Conservation (phyloP, 2,888 invertebrate genomes). For the Liodrosophila aerea region DNA sequence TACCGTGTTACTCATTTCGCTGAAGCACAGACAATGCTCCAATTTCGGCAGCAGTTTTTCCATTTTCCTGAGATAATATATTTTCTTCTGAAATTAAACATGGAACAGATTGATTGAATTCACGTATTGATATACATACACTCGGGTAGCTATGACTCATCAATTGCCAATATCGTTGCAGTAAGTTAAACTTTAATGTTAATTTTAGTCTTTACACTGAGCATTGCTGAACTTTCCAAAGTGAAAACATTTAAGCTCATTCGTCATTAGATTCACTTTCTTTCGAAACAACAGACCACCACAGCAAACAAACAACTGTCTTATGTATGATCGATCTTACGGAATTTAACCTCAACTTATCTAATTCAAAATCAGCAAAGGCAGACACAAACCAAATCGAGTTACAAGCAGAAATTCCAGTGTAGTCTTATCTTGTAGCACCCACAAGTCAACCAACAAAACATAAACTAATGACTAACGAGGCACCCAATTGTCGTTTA, state of each 20-base stretch:
- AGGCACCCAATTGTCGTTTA: constrained; percentile 48
- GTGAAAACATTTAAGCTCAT: background rate
- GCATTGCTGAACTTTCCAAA: constrained; percentile 2
- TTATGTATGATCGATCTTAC: constrained; percentile 3
- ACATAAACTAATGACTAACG: constrained; percentile 41
- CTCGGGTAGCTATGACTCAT: too few species aligned
- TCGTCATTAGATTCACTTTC: background rate
- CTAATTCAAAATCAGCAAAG: constrained; percentile 11
- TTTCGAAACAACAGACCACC: background rate
- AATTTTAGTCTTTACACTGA: background rate
- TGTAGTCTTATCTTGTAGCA: constrained; percentile 21
- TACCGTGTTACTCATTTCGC: too few species aligned
- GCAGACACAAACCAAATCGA: constrained; percentile 1
- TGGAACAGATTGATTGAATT: too few species aligned
- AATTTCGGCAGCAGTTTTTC: too few species aligned
- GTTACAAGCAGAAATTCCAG: constrained; percentile 2
- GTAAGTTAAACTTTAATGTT: background rate
- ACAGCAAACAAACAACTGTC: background rate
- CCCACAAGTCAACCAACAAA: constrained; percentile 21
- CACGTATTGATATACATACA: too few species aligned
- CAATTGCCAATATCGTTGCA: too few species aligned
- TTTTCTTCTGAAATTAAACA: too few species aligned
- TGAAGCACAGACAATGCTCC: too few species aligned
- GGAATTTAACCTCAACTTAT: constrained; percentile 4
- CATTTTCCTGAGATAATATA: too few species aligned